Evolutionary conservation across 1,140 invertebrate genomes (phyloP), one percentile per base, ranked within the genome.

Genomic region (Drosophila subobscura): DNA sequence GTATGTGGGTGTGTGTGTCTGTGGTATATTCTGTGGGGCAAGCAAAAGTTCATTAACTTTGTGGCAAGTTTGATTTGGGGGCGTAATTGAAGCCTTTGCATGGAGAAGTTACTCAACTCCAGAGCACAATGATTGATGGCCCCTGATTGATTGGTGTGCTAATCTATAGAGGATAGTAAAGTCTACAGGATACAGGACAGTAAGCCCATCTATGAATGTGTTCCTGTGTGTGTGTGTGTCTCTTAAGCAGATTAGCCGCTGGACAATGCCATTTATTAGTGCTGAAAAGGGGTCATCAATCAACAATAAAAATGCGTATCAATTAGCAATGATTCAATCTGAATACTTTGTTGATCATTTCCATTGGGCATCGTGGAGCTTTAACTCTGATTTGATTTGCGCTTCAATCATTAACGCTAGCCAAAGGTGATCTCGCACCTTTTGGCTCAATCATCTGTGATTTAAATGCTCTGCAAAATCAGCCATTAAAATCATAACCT

Each of bases 31-130:
- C 29, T 12, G 33, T 20, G 58, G 58, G 40, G 33, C 50, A 40
- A 33, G 14, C 3, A 29, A 68, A 49, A 68, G 63, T 68, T 68
- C 52, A 57, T 79, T 54, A 75, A 79, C 68, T 79, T 57, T 74
- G 68, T 25, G 56, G 52, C 53, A 49, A 57, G 56, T 68, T 73
- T 68, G 72, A 79, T 79, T 74, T 75, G 71, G 58, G 58, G 57
- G 33, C 56, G 57, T 73, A 79, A 71, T 79, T 65, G 55, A 72
- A 65, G 54, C 61, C 46, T 66, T 55, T 55, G 33, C 42, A 49
- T 23, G 42, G 50, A 6, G n/a, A 61, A 68, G 65, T 68, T 67
- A 51, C 25, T 53, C 33, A 47, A 68, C 65, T 67, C 67, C 41
- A 42, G 12, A 12, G 10, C 33, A 10, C 59, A 37, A 4, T 68